A percentile compares a stretch with the other conserved stretches of the same genome.
These are phyloP conservation scores for Trematomus bernacchii DNA, from an alignment of 2,797 vertebrate genomes.

Conservation along the genomic window DNA sequence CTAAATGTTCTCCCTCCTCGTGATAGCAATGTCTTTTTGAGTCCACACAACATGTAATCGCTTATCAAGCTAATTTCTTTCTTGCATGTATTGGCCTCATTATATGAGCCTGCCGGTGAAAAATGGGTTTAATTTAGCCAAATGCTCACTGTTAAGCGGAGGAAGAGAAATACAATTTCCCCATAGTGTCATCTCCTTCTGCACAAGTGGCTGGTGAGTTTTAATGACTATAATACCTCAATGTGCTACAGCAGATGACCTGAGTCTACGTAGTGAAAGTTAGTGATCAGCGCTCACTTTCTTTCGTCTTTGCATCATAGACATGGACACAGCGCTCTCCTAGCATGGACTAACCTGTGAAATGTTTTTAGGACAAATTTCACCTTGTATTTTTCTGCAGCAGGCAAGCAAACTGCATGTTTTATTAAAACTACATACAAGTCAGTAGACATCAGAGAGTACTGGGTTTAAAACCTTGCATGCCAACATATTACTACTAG, in stretches of 20 bases:
- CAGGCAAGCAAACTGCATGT: slow-evolving; percentile 70
- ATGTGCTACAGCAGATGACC: slow-evolving; percentile 67
- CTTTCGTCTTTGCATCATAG: slow-evolving; percentile 41
- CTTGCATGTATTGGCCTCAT: slow-evolving; percentile 77
- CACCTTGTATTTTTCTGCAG: slow-evolving; percentile 73
- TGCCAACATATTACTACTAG: slow-evolving; percentile 76
- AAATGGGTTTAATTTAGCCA: slow-evolving; percentile 87
- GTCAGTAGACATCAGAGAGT: slow-evolving; percentile 79
- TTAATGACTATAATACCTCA: slow-evolving; percentile 86
- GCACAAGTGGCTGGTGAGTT: slow-evolving; percentile 80
- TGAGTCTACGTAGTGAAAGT: slow-evolving; percentile 55
- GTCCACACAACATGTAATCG: slow-evolving; percentile 68
- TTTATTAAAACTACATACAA: slow-evolving; percentile 81
- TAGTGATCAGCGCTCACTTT: slow-evolving; percentile 31
- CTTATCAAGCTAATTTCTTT: slow-evolving; percentile 77
- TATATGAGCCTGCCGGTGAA: slow-evolving; percentile 79
- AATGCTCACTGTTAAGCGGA: slow-evolving; percentile 66
- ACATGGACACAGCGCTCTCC: slow-evolving; percentile 31
- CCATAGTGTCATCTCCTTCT: slow-evolving; percentile 82
- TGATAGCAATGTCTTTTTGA: slow-evolving; percentile 52
- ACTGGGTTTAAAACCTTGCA: slow-evolving; percentile 72
- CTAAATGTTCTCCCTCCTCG: slow-evolving; percentile 38
- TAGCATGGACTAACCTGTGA: slow-evolving; percentile 55
- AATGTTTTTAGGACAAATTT: slow-evolving; percentile 70
- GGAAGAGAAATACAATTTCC: slow-evolving; percentile 78